Evolutionary conservation across 2,888 invertebrate genomes (phyloP), one percentile per base, ranked within the genome.

Genomic region (Cartodere bifasciata): DNA sequence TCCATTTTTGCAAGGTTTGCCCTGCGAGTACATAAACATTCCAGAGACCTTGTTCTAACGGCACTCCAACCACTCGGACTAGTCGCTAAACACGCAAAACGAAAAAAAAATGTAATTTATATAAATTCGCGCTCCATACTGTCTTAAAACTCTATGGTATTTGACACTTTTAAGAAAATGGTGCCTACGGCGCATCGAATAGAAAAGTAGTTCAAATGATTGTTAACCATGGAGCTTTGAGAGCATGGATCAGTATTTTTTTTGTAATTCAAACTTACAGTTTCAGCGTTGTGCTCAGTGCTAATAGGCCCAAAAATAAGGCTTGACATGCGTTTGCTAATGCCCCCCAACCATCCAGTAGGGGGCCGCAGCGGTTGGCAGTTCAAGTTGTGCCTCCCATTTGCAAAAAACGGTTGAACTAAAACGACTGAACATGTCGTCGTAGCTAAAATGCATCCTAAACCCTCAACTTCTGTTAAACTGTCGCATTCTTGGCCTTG

Each of bases 351-450:
- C 75, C 85, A 85, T 2, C 85, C 83, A 31, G 79, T 74, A 2
- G 83, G 80, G 1, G 79, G 73, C 23, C 77, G 70, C 14, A 87
- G 62, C 2, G 75, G 71, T 36, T 74, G 69, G 44, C 78, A 81
- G 1, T 62, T 54, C 31, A 85, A 67, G 3, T 69, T 68, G 45
- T 80, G 75, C 15, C 82, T 72, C 0, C 84, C 84, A 36, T 72
- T 71, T 43, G 60, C 53, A 28, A 65, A 32, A 38, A 75, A 70
- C 5, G 76, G 66, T 42, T 77, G 72, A 3, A 85, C 63, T 14
- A 83, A 63, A 1, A 87, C 75, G 16, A 91, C 68, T 1, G 85
- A 87, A 50, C 88, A 87, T 0, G 92, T 91, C 0, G 92, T 92
- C 7, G 92, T 94, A 1, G 87, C 86, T 28, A 92, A 65, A 43